Percentiles rank a stretch among this genome's conserved stretches.
phyloP scores from a whole-genome alignment of 1,140 invertebrate species.

The honey bee (Apis mellifera) region Amel_HAv3.1 CM009931.2:25243001-25243500 shows the following conservation, averaged over 20 bases:
- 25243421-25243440: neutral
- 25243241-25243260: slow-evolving; percentile 78
- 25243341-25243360: slow-evolving; percentile 48
- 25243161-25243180: slow-evolving; percentile 42
- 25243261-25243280: slow-evolving; percentile 81
- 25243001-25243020: too few relatives aligned
- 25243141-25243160: slow-evolving; percentile 57
- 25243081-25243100: slow-evolving; percentile 58
- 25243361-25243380: neutral
- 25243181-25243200: slow-evolving; percentile 76
- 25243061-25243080: slow-evolving; percentile 51
- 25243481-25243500: too few relatives aligned
- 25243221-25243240: slow-evolving; percentile 65
- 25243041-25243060: slow-evolving; percentile 42
- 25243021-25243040: neutral
- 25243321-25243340: slow-evolving; percentile 55
- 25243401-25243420: neutral
- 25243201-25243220: slow-evolving; percentile 72
- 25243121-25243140: slow-evolving; percentile 66
- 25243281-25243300: slow-evolving; percentile 80
- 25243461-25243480: too few relatives aligned
- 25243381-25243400: neutral
- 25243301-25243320: slow-evolving; percentile 71
- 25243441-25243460: too few relatives aligned
- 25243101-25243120: slow-evolving; percentile 65